A percentile compares a stretch with the other conserved stretches of the same genome.
phyloP scores from a whole-genome alignment of 2,113 vertebrate species.

The Ariopsis seemanni region DNA sequence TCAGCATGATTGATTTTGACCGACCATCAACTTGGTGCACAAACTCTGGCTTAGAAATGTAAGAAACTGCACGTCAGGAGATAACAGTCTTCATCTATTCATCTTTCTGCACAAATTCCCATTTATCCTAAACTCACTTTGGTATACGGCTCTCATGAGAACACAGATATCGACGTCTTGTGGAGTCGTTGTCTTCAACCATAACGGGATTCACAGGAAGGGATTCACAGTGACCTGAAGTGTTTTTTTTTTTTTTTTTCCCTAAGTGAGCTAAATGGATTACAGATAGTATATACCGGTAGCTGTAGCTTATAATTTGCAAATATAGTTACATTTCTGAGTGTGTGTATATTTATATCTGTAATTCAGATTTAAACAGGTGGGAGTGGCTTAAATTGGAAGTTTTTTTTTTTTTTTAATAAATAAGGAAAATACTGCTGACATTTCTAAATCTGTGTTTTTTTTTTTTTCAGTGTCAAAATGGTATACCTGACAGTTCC shows the following conservation, averaged over 20 bases:
- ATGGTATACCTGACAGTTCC: not conserved
- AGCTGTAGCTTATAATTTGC: not conserved
- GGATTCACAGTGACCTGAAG: not conserved
- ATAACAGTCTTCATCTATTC: not conserved
- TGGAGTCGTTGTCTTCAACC: not conserved
- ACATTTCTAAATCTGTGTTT: no score
- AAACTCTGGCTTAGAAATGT: not conserved
- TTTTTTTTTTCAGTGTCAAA: no score
- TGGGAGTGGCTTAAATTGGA: no score
- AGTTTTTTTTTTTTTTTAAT: no score
- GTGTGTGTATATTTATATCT: not conserved
- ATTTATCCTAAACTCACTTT: constrained; percentile 11
- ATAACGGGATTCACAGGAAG: not conserved
- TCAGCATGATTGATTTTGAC: not conserved
- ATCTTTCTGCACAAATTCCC: not conserved
- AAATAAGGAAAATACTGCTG: no score
- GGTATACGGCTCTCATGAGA: not conserved
- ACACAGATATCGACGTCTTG: not conserved
- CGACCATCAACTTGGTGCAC: not conserved
- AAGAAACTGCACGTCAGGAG: not conserved
- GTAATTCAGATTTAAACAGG: no score
- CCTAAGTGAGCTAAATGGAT: no score
- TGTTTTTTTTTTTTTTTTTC: no score
- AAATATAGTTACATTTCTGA: not conserved
- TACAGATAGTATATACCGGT: not conserved